Percentiles rank a stretch among this genome's conserved stretches.
phyloP scores from a whole-genome alignment of 2,888 invertebrate genomes.

The Watsonalla binaria region DNA sequence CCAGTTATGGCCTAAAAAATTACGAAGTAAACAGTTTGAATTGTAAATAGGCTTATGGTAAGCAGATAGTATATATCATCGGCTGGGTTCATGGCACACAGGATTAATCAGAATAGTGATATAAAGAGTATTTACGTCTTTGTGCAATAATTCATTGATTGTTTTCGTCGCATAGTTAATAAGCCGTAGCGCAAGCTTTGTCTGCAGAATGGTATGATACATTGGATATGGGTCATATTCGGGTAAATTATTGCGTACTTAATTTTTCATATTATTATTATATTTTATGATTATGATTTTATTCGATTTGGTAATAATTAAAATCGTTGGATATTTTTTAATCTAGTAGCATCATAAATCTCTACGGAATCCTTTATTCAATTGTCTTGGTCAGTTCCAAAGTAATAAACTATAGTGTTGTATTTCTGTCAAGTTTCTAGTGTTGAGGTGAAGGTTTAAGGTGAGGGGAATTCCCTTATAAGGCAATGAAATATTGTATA shows the following conservation, averaged over 20 bases:
- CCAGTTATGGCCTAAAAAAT: too few relatives aligned
- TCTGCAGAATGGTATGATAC: slow-evolving; percentile 34
- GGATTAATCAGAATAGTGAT: slow-evolving; percentile 25
- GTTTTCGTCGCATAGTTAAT: slow-evolving; percentile 69
- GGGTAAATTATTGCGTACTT: not conserved
- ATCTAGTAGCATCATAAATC: too few relatives aligned
- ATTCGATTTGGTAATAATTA: too few relatives aligned
- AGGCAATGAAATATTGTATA: too few relatives aligned
- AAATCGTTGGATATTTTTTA: too few relatives aligned
- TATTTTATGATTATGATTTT: not conserved
- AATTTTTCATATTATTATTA: not conserved
- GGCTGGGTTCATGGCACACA: slow-evolving; percentile 5
- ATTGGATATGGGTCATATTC: not conserved
- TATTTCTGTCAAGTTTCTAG: too few relatives aligned
- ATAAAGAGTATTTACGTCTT: slow-evolving; percentile 37
- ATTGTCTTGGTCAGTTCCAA: too few relatives aligned
- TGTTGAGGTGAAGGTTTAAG: too few relatives aligned
- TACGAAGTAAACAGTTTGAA: too few relatives aligned
- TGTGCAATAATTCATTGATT: slow-evolving; percentile 53
- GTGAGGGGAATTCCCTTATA: too few relatives aligned
- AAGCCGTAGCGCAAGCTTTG: slow-evolving; percentile 63
- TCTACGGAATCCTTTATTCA: too few relatives aligned
- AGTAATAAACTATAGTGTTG: too few relatives aligned
- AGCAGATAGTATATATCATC: not conserved
- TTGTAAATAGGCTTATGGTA: not conserved